phyloP scores from a whole-genome alignment of 2,113 vertebrate genomes.

The Sturnira hondurensis region DNA sequence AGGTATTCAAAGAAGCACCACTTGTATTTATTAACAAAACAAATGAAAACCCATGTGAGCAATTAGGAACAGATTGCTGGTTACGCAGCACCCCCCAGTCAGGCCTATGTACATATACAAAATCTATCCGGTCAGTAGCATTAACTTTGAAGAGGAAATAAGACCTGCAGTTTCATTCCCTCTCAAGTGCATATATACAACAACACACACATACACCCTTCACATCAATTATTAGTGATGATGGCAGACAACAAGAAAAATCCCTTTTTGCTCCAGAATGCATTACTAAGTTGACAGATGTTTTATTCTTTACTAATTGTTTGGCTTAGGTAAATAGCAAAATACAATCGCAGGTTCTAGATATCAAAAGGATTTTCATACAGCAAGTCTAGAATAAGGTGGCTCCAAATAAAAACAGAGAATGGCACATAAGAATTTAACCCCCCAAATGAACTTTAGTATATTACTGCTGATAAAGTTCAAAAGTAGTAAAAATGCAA shows the following conservation, averaged over 20 bases:
- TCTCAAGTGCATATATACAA: background rate
- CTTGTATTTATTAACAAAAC: background rate
- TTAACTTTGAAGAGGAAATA: background rate
- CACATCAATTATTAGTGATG: background rate
- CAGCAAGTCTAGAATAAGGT: background rate
- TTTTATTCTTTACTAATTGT: background rate
- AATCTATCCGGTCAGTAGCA: background rate
- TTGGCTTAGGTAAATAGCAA: background rate
- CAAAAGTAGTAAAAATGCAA: background rate
- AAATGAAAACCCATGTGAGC: background rate
- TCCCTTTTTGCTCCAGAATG: background rate
- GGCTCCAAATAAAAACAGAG: conserved; percentile 8
- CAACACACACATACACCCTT: background rate
- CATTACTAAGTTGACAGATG: background rate
- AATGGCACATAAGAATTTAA: background rate
- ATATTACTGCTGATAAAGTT: background rate
- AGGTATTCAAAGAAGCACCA: background rate
- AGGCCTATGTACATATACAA: background rate
- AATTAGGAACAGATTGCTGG: background rate
- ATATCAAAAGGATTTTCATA: background rate
- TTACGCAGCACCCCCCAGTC: background rate
- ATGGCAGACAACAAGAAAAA: background rate
- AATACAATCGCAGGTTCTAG: background rate
- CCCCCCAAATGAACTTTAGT: background rate
- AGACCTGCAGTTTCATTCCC: background rate